These are phyloP conservation scores for Sebastes kiyomatsui DNA, from an alignment of 2,797 vertebrate genomes.

Conservation along the genomic window DNA sequence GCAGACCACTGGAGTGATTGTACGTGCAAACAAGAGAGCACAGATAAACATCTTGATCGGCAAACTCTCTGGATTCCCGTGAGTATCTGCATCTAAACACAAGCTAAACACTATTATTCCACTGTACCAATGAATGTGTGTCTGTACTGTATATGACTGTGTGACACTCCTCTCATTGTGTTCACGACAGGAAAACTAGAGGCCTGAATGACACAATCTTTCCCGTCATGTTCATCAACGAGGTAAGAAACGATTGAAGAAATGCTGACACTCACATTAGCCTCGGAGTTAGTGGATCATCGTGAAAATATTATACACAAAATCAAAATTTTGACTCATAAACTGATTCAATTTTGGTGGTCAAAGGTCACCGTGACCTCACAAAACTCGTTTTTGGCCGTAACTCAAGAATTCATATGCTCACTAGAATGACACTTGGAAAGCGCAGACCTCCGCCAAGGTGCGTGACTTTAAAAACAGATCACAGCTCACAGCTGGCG, in stretches of 20 bases:
- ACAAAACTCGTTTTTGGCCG: too few species aligned
- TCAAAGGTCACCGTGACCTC: too few species aligned
- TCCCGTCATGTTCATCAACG: constrained; percentile 84
- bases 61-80: constrained; percentile 72
- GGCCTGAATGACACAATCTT: constrained; percentile 70
- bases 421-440: too few species aligned
- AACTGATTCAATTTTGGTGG: too few species aligned
- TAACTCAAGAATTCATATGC: too few species aligned
- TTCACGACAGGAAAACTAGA: constrained; percentile 69
- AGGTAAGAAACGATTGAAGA: constrained; percentile 66
- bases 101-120: background rate
- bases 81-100: constrained; percentile 49
- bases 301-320: background rate
- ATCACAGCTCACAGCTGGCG: too few species aligned
- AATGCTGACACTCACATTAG: background rate
- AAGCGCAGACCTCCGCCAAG: too few species aligned
- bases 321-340: background rate
- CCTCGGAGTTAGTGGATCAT: background rate
- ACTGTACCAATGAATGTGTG: background rate
- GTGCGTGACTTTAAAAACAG: too few species aligned
- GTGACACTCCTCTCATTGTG: background rate
- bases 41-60: constrained; percentile 80
- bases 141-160: background rate
- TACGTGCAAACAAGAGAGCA: constrained; percentile 84
- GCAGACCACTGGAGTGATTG: constrained; percentile 84